Evolutionary conservation across 2,888 invertebrate species (phyloP), one percentile per base, ranked within the genome.

Genomic region (Dicranocentrus wangi): DNA sequence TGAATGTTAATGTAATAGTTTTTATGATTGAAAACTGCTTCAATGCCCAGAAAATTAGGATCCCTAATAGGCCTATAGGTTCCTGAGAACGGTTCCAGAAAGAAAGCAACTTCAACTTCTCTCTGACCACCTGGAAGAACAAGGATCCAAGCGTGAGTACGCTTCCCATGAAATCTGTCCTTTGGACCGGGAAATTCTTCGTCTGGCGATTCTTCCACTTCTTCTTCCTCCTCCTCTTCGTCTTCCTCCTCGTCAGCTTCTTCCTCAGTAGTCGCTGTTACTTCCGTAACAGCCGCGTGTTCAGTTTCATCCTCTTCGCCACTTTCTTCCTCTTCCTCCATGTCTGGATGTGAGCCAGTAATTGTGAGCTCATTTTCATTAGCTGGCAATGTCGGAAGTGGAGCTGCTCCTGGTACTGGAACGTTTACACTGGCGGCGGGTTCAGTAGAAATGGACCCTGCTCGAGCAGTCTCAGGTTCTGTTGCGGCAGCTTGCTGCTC

Each of bases 51-150:
- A 87, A 95, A 97, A 81, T 92, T 90, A 1, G 90, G 88, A 23
- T 91, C 90, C 51, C 89, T 88, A 0, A 93, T 88, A 0, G 92
- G 90, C 83, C 93, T 91, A 0, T 90, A 88, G 17, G 91, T 90
- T 0, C 97, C 97, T 0, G 95, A 94, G 17, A 93, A 92, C 0
- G 97, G 93, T 87, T 97, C 97, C 47, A 97, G 92, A 88, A 96
- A 97, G 88, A 93, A 92, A 0, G 93, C 92, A 81, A 91, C 90
- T 2, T 90, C 89, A 0, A 94, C 89, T 39, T 92, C 92, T 84
- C 91, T 89, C 76, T 88, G 88, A 1, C 92, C 91, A 1, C 92
- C 91, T 1, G 93, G 91, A 60, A 93, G 87, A 2, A 97, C 89
- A 1, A 94, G 89, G 1, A 96, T 92, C 97, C 97, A 97, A 0